Evolutionary conservation across 2,888 invertebrate species (phyloP).

Genomic region (Orthosia gothica): DNA sequence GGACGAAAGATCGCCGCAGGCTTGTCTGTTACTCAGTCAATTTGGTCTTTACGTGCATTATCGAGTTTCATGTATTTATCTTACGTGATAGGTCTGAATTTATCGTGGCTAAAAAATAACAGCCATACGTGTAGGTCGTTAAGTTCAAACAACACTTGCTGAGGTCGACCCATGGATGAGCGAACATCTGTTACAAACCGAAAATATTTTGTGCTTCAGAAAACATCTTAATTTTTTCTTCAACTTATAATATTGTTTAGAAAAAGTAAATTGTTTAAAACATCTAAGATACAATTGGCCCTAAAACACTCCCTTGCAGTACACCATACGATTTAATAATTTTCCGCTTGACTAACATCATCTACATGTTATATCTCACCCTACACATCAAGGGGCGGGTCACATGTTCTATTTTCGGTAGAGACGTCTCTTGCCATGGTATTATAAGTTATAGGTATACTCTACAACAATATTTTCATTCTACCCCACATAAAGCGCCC

Average conservation of each 20-base stretch:
- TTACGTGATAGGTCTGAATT: not conserved
- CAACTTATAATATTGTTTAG: no score
- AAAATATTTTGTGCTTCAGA: no score
- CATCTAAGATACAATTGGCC: not conserved
- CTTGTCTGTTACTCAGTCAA: conserved; percentile 6
- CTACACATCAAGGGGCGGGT: conserved; percentile 3
- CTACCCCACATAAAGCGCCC: conserved; percentile 26
- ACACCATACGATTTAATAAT: not conserved
- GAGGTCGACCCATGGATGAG: no score
- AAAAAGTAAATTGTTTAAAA: not conserved
- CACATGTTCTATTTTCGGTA: conserved; percentile 35
- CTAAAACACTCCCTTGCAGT: not conserved
- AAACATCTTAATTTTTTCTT: no score
- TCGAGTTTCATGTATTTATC: not conserved
- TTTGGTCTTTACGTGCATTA: conserved; percentile 21
- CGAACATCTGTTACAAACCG: no score
- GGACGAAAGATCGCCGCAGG: conserved; percentile 6
- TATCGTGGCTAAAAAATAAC: no score
- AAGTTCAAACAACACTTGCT: no score
- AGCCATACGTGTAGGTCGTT: no score
- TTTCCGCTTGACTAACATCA: conserved; percentile 5
- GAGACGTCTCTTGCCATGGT: conserved; percentile 11
- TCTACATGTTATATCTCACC: not conserved
- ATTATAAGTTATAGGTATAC: conserved; percentile 14
- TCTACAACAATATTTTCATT: conserved; percentile 53